Evolutionary conservation across 2,888 invertebrate genomes (phyloP).

Genomic region (Apamea monoglypha): DNA sequence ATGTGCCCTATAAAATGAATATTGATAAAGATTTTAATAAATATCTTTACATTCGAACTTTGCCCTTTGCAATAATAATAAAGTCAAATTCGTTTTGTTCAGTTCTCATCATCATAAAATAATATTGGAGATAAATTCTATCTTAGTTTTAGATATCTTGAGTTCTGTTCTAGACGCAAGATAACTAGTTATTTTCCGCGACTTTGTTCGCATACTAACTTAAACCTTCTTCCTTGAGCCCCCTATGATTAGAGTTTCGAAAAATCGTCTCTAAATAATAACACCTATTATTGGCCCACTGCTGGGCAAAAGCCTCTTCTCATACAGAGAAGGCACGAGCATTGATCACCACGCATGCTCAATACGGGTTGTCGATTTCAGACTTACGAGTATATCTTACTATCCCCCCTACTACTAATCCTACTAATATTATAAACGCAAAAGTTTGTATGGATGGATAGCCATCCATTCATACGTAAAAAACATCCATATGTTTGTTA

Average conservation of each 20-base stretch:
- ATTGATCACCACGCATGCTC: too few species aligned
- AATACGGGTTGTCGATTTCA: too few species aligned
- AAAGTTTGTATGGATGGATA: background rate
- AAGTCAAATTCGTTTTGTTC: slow-evolving; percentile 32
- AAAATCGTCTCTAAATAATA: background rate
- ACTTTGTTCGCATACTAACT: background rate
- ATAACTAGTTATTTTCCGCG: background rate
- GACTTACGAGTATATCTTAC: too few species aligned
- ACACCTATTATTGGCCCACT: too few species aligned
- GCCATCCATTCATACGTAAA: too few species aligned
- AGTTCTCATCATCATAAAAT: slow-evolving; percentile 47
- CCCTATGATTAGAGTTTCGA: background rate
- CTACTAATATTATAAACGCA: background rate
- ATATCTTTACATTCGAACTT: slow-evolving; percentile 41
- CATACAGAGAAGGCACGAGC: too few species aligned
- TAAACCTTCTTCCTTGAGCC: background rate
- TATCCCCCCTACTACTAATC: too few species aligned
- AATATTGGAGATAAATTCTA: slow-evolving; percentile 43
- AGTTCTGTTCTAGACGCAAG: slow-evolving; percentile 19
- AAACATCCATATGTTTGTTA: background rate
- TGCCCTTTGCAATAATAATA: slow-evolving; percentile 42
- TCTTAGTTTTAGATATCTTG: slow-evolving; percentile 20
- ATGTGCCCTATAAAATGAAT: slow-evolving; percentile 27
- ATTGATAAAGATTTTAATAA: slow-evolving; percentile 39
- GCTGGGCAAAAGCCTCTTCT: too few species aligned